phyloP scores from a whole-genome alignment of 2,888 invertebrate genomes.

The Tortrix viridana region DNA sequence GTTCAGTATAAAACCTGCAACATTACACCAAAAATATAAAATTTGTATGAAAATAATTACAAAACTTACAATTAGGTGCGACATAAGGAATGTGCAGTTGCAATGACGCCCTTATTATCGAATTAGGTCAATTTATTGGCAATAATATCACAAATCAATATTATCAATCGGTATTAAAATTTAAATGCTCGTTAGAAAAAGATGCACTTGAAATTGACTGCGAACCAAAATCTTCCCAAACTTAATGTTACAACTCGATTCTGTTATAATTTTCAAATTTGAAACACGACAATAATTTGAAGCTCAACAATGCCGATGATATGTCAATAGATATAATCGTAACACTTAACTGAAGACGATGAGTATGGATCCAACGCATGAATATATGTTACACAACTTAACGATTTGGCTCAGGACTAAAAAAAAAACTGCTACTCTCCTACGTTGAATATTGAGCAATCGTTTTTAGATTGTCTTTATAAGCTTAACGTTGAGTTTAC shows the following conservation, averaged over 20 bases:
- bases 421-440: constrained; percentile 46
- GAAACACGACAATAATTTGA: constrained; percentile 68
- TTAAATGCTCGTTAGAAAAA: constrained; percentile 26
- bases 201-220: constrained; percentile 27
- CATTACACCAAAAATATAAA: constrained; percentile 70
- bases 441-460: constrained; percentile 64
- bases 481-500: constrained; percentile 38
- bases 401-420: constrained; percentile 48
- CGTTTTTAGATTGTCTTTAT: constrained; percentile 61
- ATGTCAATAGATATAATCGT: constrained; percentile 71
- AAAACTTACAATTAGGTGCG: constrained; percentile 67
- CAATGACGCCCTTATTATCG: constrained; percentile 45
- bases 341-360: constrained; percentile 24
- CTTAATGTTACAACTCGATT: constrained; percentile 3
- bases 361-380: background rate
- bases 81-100: constrained; percentile 66
- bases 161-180: constrained; percentile 55
- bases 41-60: constrained; percentile 75
- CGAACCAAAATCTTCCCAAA: constrained; percentile 5
- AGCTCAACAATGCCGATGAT: constrained; percentile 81
- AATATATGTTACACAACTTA: constrained; percentile 22
- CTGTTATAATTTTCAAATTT: constrained; percentile 51
- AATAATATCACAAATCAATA: constrained; percentile 77
- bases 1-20: constrained; percentile 61
- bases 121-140: constrained; percentile 65